Evolutionary conservation across 2,888 invertebrate genomes (phyloP), one percentile per base, ranked within the genome.

Genomic region (Tiliacea citrago): DNA sequence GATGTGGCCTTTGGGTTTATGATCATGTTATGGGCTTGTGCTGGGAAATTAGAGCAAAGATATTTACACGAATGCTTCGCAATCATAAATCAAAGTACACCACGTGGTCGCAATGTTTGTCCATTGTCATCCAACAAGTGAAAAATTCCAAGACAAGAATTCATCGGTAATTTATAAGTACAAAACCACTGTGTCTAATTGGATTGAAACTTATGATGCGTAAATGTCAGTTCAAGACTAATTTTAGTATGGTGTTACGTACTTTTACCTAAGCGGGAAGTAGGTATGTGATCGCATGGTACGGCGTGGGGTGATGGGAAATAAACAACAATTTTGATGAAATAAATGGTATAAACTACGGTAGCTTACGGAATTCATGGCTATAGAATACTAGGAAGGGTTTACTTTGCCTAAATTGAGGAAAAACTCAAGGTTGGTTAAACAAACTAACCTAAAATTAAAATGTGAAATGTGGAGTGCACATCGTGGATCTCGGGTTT

Each of bases 361-460:
- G 2, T 12, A 12, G 2, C n/a, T 16, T 7, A 12, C 1, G 1
- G 10, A 42, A 24, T 53, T 18, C 12, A 12, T 21, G 42, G 13
- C 6, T 61, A 1, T 0, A 12, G 0, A 45, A 24, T 7, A 18
- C 8, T 24, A n/a, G 0, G 10, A 18, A 42, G 2, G 24, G 12
- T 12, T 7, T 8, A 16, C 12, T 29, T 55, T 10, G 39, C 8
- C 0, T n/a, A 47, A 0, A 18, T 7, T 10, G 5, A 57, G 7
- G 8, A 39, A 24, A 47, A 65, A 53, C 4, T 13, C 0, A 13
- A 68, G n/a, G 42, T 58, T 29, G 6, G 3, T 53, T 12, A 35
- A 45, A 24, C 42, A 24, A 68, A 61, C 68, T 82, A 82, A 85
- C 85, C 85, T 85, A 62, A 85, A 86, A 51, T 39, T 18, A 42